phyloP scores from a whole-genome alignment of 2,888 invertebrate species.

The Lithophane socia region DNA sequence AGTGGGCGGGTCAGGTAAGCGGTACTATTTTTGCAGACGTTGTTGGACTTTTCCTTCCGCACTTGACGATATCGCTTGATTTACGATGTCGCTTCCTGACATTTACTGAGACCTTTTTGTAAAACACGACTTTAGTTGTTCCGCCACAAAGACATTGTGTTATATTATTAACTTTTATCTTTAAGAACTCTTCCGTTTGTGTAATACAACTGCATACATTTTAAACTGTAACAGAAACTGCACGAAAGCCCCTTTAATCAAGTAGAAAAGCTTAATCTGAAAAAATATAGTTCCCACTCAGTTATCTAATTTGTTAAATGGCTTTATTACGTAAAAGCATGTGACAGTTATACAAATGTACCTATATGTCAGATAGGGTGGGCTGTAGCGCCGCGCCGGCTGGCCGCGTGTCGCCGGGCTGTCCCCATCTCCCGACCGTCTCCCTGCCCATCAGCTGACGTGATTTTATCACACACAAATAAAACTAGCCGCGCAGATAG shows the following conservation, averaged over 20 bases:
- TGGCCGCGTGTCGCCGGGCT: slow-evolving; percentile 63
- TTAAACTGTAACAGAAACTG: neutral
- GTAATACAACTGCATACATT: slow-evolving; percentile 26
- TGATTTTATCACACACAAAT: slow-evolving; percentile 65
- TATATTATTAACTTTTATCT: slow-evolving; percentile 51
- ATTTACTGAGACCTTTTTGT: slow-evolving; percentile 74
- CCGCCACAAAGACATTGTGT: slow-evolving; percentile 49
- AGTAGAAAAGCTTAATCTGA: slow-evolving; percentile 11
- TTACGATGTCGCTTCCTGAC: slow-evolving; percentile 78
- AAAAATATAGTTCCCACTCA: slow-evolving; percentile 15
- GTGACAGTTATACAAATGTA: slow-evolving; percentile 35
- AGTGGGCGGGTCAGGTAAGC: slow-evolving; percentile 63
- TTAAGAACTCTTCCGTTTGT: slow-evolving; percentile 24
- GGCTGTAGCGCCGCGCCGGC: slow-evolving; percentile 70
- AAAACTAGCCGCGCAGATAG: slow-evolving; percentile 45
- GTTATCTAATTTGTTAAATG: slow-evolving; percentile 30
- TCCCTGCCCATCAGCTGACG: slow-evolving; percentile 55
- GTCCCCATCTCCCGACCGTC: slow-evolving; percentile 48
- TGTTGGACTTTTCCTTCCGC: slow-evolving; percentile 74
- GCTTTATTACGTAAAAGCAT: slow-evolving; percentile 38
- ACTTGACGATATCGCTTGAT: slow-evolving; percentile 78
- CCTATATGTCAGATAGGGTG: slow-evolving; percentile 44
- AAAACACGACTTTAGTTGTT: slow-evolving; percentile 59
- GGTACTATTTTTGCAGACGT: slow-evolving; percentile 72
- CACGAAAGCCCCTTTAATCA: slow-evolving; percentile 10